These are phyloP conservation scores for Ormia ochracea DNA, from an alignment of 2,888 invertebrate genomes.

Conservation along the genomic window DNA sequence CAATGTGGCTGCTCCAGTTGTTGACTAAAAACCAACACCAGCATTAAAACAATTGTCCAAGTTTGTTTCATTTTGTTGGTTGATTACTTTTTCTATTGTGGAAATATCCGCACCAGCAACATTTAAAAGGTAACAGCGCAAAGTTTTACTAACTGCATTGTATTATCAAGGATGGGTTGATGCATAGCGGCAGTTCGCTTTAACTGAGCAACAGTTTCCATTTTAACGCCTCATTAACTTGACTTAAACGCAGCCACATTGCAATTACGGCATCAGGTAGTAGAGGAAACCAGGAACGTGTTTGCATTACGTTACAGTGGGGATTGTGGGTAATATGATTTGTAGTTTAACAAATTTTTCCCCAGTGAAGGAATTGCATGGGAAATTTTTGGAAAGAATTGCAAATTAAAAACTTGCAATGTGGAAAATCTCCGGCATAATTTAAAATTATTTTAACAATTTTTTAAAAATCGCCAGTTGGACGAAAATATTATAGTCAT, in stretches of 20 bases:
- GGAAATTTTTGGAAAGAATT: too few relatives aligned
- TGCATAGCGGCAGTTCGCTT: neutral
- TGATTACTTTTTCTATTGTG: slow-evolving; percentile 59
- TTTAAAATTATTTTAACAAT: too few relatives aligned
- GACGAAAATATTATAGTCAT: too few relatives aligned
- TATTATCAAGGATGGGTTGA: neutral
- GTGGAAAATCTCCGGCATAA: too few relatives aligned
- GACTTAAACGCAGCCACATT: slow-evolving; percentile 62
- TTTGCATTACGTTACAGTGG: neutral
- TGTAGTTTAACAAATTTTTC: too few relatives aligned
- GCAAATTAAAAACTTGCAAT: too few relatives aligned
- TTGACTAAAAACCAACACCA: slow-evolving; percentile 18
- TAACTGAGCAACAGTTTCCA: slow-evolving; percentile 67
- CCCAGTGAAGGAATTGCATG: too few relatives aligned
- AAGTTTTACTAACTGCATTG: slow-evolving; percentile 37
- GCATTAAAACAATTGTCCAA: slow-evolving; percentile 54
- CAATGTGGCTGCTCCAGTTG: neutral
- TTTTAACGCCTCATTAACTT: slow-evolving; percentile 75
- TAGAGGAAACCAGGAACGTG: neutral
- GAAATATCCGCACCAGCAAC: slow-evolving; percentile 13
- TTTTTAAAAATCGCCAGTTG: too few relatives aligned
- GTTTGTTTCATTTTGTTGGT: slow-evolving; percentile 48
- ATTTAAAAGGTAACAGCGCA: slow-evolving; percentile 13
- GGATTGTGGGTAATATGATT: too few relatives aligned
- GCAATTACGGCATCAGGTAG: slow-evolving; percentile 37